Percentiles rank a stretch among this genome's conserved stretches.
These are phyloP conservation scores for Slavum lentiscoides DNA, from an alignment of 2,888 invertebrate species.

Conservation along the genomic window DNA sequence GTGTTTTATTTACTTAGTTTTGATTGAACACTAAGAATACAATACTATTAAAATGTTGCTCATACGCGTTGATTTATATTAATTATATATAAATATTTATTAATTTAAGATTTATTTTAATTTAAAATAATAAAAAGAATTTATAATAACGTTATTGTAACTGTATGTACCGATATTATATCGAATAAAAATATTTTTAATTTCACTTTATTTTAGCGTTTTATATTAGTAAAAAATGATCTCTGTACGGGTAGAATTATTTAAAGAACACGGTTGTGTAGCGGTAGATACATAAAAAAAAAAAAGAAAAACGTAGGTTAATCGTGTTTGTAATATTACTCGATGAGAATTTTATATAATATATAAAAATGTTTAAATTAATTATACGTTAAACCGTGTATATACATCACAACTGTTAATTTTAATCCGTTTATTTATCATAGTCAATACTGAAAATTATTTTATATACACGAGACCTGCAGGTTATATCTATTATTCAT, in stretches of 20 bases:
- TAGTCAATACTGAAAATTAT: not conserved
- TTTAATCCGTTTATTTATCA: slow-evolving; percentile 24
- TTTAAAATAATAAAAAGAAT: too few relatives aligned
- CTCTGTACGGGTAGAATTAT: not conserved
- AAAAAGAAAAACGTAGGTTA: not conserved
- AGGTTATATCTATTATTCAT: slow-evolving; percentile 27
- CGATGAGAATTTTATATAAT: not conserved
- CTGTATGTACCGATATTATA: too few relatives aligned
- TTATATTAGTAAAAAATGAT: too few relatives aligned
- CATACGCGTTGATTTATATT: too few relatives aligned
- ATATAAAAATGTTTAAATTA: not conserved
- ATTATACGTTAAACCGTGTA: not conserved
- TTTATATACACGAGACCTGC: slow-evolving; percentile 3
- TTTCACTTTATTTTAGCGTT: too few relatives aligned
- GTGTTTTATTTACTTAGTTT: too few relatives aligned
- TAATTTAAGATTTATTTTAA: too few relatives aligned
- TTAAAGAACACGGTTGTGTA: not conserved
- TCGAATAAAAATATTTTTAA: too few relatives aligned
- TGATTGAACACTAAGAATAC: too few relatives aligned
- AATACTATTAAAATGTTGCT: too few relatives aligned
- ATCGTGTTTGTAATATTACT: not conserved
- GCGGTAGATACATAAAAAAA: not conserved
- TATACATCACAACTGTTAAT: not conserved
- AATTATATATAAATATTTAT: too few relatives aligned
- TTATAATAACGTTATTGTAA: too few relatives aligned